A percentile compares a stretch with the other conserved stretches of the same genome.
These are phyloP conservation scores for Julus scanicus DNA, from an alignment of 2,888 invertebrate species.

Conservation along the genomic window DNA sequence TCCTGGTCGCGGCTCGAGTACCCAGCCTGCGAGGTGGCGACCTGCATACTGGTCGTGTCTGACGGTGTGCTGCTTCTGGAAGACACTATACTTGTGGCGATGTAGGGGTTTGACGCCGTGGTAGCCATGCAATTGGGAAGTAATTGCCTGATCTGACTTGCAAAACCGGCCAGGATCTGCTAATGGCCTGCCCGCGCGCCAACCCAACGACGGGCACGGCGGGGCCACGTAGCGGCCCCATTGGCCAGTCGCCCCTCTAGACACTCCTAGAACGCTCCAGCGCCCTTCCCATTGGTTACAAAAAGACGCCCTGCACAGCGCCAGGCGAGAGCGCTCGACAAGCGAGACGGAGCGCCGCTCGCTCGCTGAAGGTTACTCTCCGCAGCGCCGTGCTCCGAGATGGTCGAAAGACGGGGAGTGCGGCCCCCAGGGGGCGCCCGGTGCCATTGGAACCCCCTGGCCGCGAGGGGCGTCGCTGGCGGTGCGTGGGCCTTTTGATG, in stretches of 20 bases:
- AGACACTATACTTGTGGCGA: slow-evolving; percentile 81
- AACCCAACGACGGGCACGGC: slow-evolving; percentile 11
- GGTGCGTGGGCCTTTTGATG: neutral
- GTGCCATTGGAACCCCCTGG: neutral
- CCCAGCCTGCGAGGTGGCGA: slow-evolving; percentile 66
- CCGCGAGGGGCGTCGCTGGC: neutral
- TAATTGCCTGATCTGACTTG: slow-evolving; percentile 62
- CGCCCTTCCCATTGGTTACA: neutral
- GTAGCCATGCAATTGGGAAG: slow-evolving; percentile 78
- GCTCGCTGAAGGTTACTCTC: neutral
- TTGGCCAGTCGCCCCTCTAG: neutral
- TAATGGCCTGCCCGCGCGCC: neutral
- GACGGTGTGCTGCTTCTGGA: slow-evolving; percentile 71
- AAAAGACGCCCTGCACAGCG: neutral
- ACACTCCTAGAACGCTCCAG: neutral
- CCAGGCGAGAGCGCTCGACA: slow-evolving; percentile 4
- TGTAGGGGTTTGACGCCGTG: slow-evolving; percentile 80
- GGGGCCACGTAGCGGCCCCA: neutral
- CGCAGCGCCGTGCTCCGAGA: neutral
- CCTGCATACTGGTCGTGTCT: slow-evolving; percentile 63
- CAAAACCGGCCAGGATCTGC: slow-evolving; percentile 60
- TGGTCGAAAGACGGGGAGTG: neutral
- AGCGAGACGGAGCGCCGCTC: neutral
- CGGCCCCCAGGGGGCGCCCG: neutral
- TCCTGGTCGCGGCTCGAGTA: slow-evolving; percentile 80